phyloP scores from a whole-genome alignment of 2,888 invertebrate genomes.

The Drosophila ustulata region DNA sequence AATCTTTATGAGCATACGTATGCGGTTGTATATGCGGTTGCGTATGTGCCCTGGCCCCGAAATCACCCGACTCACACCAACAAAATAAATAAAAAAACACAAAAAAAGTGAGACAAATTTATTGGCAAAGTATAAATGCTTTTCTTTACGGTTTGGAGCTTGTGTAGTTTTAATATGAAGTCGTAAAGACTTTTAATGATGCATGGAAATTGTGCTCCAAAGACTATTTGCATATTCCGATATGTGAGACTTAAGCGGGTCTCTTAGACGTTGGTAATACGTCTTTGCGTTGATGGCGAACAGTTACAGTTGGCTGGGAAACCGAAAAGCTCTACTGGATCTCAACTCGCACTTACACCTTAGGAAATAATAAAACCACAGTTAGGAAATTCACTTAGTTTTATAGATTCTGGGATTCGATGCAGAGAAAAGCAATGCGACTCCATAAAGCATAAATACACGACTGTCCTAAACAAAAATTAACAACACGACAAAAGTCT shows the following conservation, averaged over 20 bases:
- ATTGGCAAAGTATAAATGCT: conserved; percentile 73
- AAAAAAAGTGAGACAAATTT: conserved; percentile 64
- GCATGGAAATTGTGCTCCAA: conserved; percentile 46
- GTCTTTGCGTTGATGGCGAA: conserved; percentile 16
- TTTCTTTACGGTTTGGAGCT: conserved; percentile 51
- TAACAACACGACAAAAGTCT: too few relatives aligned
- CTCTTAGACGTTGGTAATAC: conserved; percentile 28
- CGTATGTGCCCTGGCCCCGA: conserved; percentile 29
- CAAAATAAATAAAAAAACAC: conserved; percentile 3
- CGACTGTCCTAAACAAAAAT: too few relatives aligned
- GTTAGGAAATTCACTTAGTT: not conserved
- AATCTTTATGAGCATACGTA: conserved; percentile 69
- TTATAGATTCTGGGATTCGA: not conserved
- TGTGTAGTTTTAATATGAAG: conserved; percentile 68
- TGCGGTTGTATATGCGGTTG: conserved; percentile 1
- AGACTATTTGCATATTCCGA: conserved; percentile 69
- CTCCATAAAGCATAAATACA: too few relatives aligned
- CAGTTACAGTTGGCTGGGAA: not conserved
- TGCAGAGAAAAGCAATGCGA: not conserved
- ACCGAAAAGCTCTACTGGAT: not conserved
- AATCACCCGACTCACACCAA: too few relatives aligned
- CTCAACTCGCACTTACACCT: not conserved
- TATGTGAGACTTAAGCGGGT: conserved; percentile 16
- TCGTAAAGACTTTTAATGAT: conserved; percentile 74
- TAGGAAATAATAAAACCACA: not conserved